Conservation (phyloP, 2,888 invertebrate species). For the Drosophila macrospina region DNA sequence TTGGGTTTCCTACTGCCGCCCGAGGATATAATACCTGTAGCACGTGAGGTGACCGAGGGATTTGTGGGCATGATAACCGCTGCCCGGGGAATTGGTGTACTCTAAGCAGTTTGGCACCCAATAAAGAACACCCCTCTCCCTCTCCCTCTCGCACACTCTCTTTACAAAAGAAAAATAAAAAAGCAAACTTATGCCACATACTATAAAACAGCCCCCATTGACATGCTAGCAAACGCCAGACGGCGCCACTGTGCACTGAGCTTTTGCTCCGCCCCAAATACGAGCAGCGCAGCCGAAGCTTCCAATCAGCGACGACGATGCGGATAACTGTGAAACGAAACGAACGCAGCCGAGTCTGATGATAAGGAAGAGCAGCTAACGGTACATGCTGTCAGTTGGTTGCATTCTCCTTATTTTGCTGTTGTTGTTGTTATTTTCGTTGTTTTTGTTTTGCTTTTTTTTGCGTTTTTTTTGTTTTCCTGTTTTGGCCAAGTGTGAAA, state of each 20-base stretch:
- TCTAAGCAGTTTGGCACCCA: constrained; percentile 47
- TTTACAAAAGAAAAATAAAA: neutral
- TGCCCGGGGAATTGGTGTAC: constrained; percentile 82
- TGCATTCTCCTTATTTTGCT: constrained; percentile 43
- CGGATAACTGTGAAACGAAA: constrained; percentile 43
- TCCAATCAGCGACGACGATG: constrained; percentile 73
- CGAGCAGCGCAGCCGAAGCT: constrained; percentile 60
- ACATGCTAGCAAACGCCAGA: constrained; percentile 8
- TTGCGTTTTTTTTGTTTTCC: constrained; percentile 13
- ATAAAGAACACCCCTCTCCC: constrained; percentile 22
- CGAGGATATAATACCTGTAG: constrained; percentile 88
- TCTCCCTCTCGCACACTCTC: too few relatives aligned
- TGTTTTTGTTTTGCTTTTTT: constrained; percentile 15
- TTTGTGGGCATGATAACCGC: constrained; percentile 86
- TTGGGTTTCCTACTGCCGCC: constrained; percentile 90
- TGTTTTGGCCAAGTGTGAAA: constrained; percentile 50
- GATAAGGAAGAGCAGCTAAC: constrained; percentile 60
- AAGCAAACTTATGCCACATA: neutral
- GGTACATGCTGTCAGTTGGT: constrained; percentile 43
- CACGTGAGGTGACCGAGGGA: constrained; percentile 87
- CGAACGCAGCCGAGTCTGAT: constrained; percentile 53
- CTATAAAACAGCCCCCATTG: constrained; percentile 47
- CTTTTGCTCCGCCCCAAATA: constrained; percentile 78
- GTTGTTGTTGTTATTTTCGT: constrained; percentile 16
- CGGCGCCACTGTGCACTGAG: constrained; percentile 64